Base-by-base conservation (phyloP, 2,888 invertebrate species). In the Tricholauxania praeusta region DNA sequence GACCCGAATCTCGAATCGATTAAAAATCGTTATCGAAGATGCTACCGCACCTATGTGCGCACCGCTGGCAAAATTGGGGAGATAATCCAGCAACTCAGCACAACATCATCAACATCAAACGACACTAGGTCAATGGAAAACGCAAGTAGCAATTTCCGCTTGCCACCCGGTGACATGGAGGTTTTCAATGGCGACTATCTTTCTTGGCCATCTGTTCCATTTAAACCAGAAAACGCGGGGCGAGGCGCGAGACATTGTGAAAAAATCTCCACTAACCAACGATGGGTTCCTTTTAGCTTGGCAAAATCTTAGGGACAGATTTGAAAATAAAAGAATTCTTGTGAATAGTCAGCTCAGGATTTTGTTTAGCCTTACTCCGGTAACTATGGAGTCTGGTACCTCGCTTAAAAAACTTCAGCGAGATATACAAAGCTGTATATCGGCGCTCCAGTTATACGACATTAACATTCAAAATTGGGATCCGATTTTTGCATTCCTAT, bases 361-460 rank as follows among this genome's bases (percentile, higher is more conserved):
- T 8, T 17, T 67, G 8, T 67, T 52, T 14, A 67, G 28, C 14
- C 22, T 66, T 15, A 19, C 28, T 19, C 3, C 53, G 1, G 32
- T 19, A 1, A 52, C 19, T 4, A 22, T 12, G 2, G 52, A 66
- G n/a, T 66, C 66, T 8, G 22, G 52, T 4, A n/a, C 32, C 1
- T 12, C 39, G 15, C 22, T 63, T 39, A 63, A 63, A 48, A 63
- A 63, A 63, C 48, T 63, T 14, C 63, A 63, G 12, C 32, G 63
- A 3, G 48, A 39, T 39, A 63, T 63, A 28, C 22, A 63, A 28
- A 17, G 48, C 15, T 63, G 63, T 39, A 39, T 63, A 15, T 39
- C 63, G 4, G 51, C 19, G 15, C 22, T 57, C 14, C 17, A 14
- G 17, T 22, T 57, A 5, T 22, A 57, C 22, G 12, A 57, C 22